Evolutionary conservation across 2,797 vertebrate genomes (phyloP).

Genomic region (Xiphophorus birchmanni): DNA sequence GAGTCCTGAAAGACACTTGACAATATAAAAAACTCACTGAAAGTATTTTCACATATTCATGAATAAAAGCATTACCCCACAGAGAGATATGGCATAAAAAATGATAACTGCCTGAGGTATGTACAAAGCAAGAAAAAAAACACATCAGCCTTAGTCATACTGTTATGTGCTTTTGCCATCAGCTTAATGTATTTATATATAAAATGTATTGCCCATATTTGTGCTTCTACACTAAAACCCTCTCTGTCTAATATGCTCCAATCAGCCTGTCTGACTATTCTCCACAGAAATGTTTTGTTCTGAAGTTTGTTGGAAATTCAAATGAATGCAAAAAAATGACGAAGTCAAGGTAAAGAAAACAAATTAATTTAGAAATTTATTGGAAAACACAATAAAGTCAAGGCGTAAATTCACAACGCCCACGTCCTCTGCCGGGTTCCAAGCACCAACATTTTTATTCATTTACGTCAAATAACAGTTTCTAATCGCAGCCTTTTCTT

Average conservation of each 20-base stretch:
- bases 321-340: neutral
- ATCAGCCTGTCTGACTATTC: neutral
- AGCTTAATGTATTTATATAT: slow-evolving; percentile 20
- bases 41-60: neutral
- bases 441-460: too few relatives aligned
- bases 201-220: neutral
- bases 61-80: neutral
- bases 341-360: neutral
- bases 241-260: neutral
- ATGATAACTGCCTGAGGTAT: neutral
- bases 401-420: neutral
- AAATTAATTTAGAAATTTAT: neutral
- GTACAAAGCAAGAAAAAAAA: slow-evolving; percentile 10
- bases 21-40: neutral
- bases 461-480: too few relatives aligned
- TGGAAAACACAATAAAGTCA: neutral
- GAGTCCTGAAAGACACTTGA: neutral
- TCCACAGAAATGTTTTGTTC: neutral
- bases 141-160: neutral
- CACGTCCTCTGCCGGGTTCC: too few relatives aligned
- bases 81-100: slow-evolving; percentile 1
- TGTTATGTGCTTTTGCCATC: slow-evolving; percentile 3
- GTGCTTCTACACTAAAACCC: slow-evolving; percentile 8
- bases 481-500: neutral
- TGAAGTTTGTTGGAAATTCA: neutral